Evolutionary conservation across 35 echinoderm and acorn worm species (phyloP), one percentile per base, ranked within the genome.

Genomic region (Strongylocentrotus purpuratus): DNA sequence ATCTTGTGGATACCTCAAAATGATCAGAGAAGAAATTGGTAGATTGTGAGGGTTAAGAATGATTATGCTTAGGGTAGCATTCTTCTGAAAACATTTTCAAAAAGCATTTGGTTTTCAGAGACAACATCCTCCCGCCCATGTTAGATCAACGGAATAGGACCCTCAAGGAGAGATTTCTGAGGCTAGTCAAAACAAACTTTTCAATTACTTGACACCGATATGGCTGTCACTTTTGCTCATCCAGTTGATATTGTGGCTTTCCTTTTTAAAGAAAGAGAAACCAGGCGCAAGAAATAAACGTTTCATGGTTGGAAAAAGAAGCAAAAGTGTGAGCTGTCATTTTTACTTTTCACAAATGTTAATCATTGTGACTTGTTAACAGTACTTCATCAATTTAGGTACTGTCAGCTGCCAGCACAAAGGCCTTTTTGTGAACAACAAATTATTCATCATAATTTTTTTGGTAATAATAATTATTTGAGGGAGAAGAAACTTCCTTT

Each of bases 1-100:
- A 28, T 78, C 65, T 78, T 78, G 25, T 78, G 20, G 65, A 78
- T 78, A 28, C 28, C 65, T 28, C 65, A 78, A 78, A 22, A 9
- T 28, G 4, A n/a, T 78, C 4, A n/a, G 7, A 7, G 7, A 18
- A n/a, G 20, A 78, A 78, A 78, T 28, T 28, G 4, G 65, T 78
- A 78, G 65, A 78, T 78, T 78, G 65, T 78, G 65, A 78, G 65
- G 65, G 65, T 78, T 78, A 78, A 78, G 65, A 78, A 78, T 78
- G 65, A 78, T 78, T 78, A 78, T 78, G 65, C 65, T 78, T n/a
- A 78, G 65, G 65, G 65, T 78, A 28, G 65, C 65, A 78, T 78
- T 78, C 65, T 78, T 78, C 65, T n/a, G 65, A n/a, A 78, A 78
- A 78, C 65, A 78, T 78, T 78, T 78, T 78, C 65, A 78, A 78